Evolutionary conservation across 2,113 vertebrate species (phyloP), one percentile per base, ranked within the genome.

Genomic region (Bufo bufo): DNA sequence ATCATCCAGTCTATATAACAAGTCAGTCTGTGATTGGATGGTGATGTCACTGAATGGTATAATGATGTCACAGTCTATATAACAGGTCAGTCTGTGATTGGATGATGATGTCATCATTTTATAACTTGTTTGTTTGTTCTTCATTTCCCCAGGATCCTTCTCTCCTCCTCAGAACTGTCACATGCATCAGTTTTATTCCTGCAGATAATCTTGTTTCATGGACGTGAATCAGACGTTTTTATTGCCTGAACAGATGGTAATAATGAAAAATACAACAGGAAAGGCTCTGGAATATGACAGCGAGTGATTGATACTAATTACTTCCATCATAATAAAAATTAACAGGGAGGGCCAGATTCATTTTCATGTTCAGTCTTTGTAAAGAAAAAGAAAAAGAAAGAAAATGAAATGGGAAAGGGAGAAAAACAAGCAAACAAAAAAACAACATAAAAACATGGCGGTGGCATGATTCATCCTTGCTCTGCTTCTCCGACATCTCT

Each of bases 231-330:
- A 7, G 9, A 75, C 69, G 4, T 47, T 85, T 83, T 85, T 77
- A 77, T 77, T 75, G 47, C 66, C 17, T 47, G 69, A 85, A 85
- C 84, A 85, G 50, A 72, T 85, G 84, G 52, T 77, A 61, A 85
- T 74, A 13, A 58, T 47, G 69, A 59, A 59, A 56, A 47, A 59
- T 43, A 45, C 54, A 20, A 14, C 3, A 17, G 33, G 33, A 47
- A 10, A 3, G 66, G 74, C 54, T 56, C 52, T 33, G n/a, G 11
- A 4, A 47, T 56, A 19, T 75, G 69, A 85, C 84, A 23, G 12
- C 66, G 45, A 3, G 23, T 61, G 84, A 85, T 85, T 71, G 52
- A 74, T 77, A 13, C 71, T 85, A 75, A 85, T 85, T 43, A 74
- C 52, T 58, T 75, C 6, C 20, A 52, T 58, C n/a, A 75, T 74